Base-by-base conservation (phyloP, 2,113 vertebrate species). In the Hystrix brachyura region DNA sequence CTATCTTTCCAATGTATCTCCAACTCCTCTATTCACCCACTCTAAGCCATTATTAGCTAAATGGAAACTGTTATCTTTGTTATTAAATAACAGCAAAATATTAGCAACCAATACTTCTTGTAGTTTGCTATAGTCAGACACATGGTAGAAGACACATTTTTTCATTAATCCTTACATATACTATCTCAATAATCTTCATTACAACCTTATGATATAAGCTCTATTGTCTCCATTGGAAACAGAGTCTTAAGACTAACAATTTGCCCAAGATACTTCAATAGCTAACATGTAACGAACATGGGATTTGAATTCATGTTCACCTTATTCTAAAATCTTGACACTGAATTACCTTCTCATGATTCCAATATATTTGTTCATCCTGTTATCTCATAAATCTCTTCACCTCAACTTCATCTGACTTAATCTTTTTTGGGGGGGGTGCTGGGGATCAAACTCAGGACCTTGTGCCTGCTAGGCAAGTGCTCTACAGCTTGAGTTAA, bases 21-120 rank as follows among this genome's bases (percentile, higher is more conserved):
- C 23, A 62, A 87, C 27, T 84, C 86, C 43, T 89, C 1, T 43
- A 27, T n/a, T 87, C 48, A 72, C 25, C 27, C 18, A 82, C 79
- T 43, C 79, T 65, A 78, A 74, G 48, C 34, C 25, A 71, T 78
- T 21, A 71, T 78, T 21, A 81, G 82, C 34, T 91, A 86, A 92
- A 71, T 51, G 29, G 69, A 83, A 64, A 74, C 27, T 76, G 78
- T 74, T 74, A 80, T 2, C 15, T 86, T 51, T 76, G n/a, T 91
- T 89, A 64, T 82, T 89, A 59, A 93, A 79, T 62, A 91, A 57
- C 6, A 92, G 48, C 60, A 92, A 71, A 95, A 43, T 59, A 86
- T 48, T 81, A 83, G 71, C 90, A 95, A 65, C 27, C 51, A 57
- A 62, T 46, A 92, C 74, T 96, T 91, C 93, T 32, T 89, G 29